Percentiles rank a stretch among this genome's conserved stretches.
Conservation (phyloP, 2,888 invertebrate species). For the Agrochola lychnidis region DNA sequence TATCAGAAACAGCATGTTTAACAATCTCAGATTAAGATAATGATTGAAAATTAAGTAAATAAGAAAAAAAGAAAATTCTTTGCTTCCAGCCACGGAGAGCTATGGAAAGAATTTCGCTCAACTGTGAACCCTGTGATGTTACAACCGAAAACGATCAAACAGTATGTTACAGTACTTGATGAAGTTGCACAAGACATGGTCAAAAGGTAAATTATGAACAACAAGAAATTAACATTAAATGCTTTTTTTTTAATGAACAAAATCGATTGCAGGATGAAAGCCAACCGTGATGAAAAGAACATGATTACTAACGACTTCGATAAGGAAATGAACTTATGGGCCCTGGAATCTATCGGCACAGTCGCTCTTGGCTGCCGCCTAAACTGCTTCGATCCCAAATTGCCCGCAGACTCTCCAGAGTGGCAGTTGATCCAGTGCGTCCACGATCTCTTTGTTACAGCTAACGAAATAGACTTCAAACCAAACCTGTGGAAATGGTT, state of each 20-base stretch:
- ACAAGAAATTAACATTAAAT: background rate
- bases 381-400: conserved; percentile 78
- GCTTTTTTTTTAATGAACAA: background rate
- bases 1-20: background rate
- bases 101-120: conserved; percentile 93
- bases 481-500: conserved; percentile 79
- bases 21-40: background rate
- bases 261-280: conserved; percentile 84
- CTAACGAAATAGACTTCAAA: conserved; percentile 78
- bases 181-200: conserved; percentile 93
- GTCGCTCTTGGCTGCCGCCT: conserved; percentile 83
- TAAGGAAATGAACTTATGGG: conserved; percentile 91
- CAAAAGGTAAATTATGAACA: conserved; percentile 83
- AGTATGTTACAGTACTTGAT: conserved; percentile 92
- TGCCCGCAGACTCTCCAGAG: conserved; percentile 79
- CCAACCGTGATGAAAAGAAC: conserved; percentile 85
- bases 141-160: conserved; percentile 93
- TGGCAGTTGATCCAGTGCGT: conserved; percentile 78
- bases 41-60: background rate
- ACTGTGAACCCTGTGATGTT: conserved; percentile 95
- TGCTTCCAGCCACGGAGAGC: conserved; percentile 22
- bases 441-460: conserved; percentile 74
- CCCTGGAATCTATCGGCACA: conserved; percentile 90
- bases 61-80: background rate
- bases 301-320: conserved; percentile 90